Conservation (phyloP, 2,888 invertebrate genomes). For the Mimachlamys varia region DNA sequence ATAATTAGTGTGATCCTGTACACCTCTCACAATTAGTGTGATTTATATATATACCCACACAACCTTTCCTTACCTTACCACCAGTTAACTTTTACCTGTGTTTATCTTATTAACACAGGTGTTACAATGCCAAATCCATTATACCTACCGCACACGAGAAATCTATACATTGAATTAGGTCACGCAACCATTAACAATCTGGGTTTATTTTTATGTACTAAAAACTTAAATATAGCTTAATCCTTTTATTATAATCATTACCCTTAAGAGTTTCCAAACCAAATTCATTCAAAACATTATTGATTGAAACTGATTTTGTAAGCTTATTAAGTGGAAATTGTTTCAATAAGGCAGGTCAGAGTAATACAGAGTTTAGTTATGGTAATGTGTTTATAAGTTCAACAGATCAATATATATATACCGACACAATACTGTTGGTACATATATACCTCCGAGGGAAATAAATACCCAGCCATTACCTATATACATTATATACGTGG, state of each 20-base stretch:
- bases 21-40: too few relatives aligned
- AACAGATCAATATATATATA: background rate
- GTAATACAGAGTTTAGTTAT: background rate
- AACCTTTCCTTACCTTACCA: background rate
- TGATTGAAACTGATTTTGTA: background rate
- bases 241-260: background rate
- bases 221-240: background rate
- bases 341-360: background rate
- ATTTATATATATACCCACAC: too few relatives aligned
- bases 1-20: too few relatives aligned
- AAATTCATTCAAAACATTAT: background rate
- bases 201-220: background rate
- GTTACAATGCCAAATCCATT: slow-evolving; percentile 28
- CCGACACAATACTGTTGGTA: too few relatives aligned
- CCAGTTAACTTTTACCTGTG: background rate
- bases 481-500: too few relatives aligned
- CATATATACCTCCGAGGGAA: background rate
- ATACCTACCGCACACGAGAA: background rate
- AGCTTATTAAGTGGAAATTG: background rate
- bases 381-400: background rate
- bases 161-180: background rate
- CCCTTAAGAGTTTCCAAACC: background rate
- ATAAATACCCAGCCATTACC: background rate
- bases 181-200: background rate
- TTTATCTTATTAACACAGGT: background rate